Base-by-base conservation (phyloP, 2,113 vertebrate genomes). In the Parus major region DNA sequence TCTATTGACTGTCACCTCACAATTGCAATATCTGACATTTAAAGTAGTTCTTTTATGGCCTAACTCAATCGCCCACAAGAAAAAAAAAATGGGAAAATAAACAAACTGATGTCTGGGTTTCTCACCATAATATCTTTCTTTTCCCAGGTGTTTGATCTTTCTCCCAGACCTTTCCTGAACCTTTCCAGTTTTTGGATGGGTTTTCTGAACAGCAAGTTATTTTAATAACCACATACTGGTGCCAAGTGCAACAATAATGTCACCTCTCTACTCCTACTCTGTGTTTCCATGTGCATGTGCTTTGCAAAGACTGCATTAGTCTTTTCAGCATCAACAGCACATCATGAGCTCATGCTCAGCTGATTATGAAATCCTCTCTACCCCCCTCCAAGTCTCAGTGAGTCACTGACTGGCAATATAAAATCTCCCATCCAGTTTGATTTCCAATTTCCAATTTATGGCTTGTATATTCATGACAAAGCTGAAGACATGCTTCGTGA, bases 271-370 rank as follows among this genome's bases (percentile, higher is more conserved):
- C 95, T 94, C 95, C 96, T 86, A 94, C 94, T 73, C 95, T 75
- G 33, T 94, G 50, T 75, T 93, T 92, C 82, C 77, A 91, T 56
- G 66, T 85, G 61, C 85, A 72, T 88, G 86, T 93, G 94, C 88
- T 93, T 75, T 93, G 94, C 88, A 93, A 78, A 91, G 91, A 50
- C 92, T 92, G 91, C 94, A 88, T 86, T 92, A 90, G 92, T 88
- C 95, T 94, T 95, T 94, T 95, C 89, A 86, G 80, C 90, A 95
- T 63, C 86, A 93, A 88, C 60, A 93, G 68, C 80, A 82, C 29
- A 90, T 46, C 68, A 70, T 94, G 96, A 96, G 88, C 92, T 97
- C 94, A 97, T 78, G 76, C 77, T 96, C 96, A 97, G 94, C 91
- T 97, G 92, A 94, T 97, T 94, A 95, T 95, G 71, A 96, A 95